Evolutionary conservation across 2,113 vertebrate genomes (phyloP), one percentile per base, ranked within the genome.

Genomic region (Oreotrochilus melanogaster): DNA sequence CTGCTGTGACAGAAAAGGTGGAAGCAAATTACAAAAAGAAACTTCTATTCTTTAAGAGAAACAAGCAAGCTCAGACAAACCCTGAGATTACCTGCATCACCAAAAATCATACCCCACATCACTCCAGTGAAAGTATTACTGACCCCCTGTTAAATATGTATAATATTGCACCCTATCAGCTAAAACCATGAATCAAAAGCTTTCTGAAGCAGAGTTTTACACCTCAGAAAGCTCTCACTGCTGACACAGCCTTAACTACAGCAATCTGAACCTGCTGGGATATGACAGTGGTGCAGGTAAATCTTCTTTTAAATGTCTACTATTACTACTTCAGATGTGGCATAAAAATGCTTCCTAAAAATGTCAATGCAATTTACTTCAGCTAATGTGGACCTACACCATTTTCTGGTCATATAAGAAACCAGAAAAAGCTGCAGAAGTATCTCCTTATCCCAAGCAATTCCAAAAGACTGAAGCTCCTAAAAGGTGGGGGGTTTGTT

Each of bases 281-380:
- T 18, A 7, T 8, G 64, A 75, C 64, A 79, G 83, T 10, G 47
- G 28, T 2, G 18, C 48, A 42, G 87, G 83, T 62, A 72, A 90
- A 93, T 84, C 78, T 60, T 43, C 62, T 80, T 71, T 53, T 84
- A 71, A 76, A 61, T 13, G 51, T 42, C 83, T 91, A 21, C 88
- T 62, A 35, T 72, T 76, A 76, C 47, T 60, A 61, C 69, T 76
- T 76, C 58, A 19, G 16, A 51, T 11, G 30, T 80, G 69, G 87
- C 74, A 88, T 75, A 76, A 80, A 88, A 51, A 42, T 25, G 45
- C 87, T 54, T 79, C 35, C 51, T 83, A 79, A 84, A 90, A 95
- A 58, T 1, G 56, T 74, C 93, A 65, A 21, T 11, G 47, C 78
- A 53, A 71, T 93, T 87, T 65, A 79, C 73, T 75, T 45, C 51